Base-by-base conservation (phyloP, 2,113 vertebrate genomes). In the Thunnus maccoyii region DNA sequence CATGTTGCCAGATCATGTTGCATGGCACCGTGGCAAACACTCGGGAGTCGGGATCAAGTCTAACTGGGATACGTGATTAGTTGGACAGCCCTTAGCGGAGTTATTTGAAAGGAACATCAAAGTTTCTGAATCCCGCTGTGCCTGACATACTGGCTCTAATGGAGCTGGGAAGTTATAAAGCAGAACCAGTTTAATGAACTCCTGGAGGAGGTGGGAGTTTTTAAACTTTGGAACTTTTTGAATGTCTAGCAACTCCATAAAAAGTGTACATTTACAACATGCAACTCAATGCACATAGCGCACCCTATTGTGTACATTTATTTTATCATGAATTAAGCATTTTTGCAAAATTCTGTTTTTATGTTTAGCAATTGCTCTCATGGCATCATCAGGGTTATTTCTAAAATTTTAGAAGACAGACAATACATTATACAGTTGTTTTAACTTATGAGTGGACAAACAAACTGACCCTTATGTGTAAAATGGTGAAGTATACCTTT, bases 91-190 rank as follows among this genome's bases (percentile, higher is more conserved):
- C 52, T 27, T 1, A 18, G 70, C 30, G 1, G 51, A 27, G 18
- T 36, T 64, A 15, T 46, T 61, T 65, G 16, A 58, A 66, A 58
- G 41, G 48, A 20, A 46, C 61, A 69, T 80, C 75, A 80, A 75
- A 76, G 76, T 74, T 7, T 81, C 11, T 48, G 52, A 73, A 63
- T 57, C 55, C 55, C 17, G 20, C 71, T 52, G 60, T 30, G 67
- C 14, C 12, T 55, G 27, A 32, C 18, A 55, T 48, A 20, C 15
- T 51, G 73, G 61, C 51, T 44, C 13, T 17, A 20, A 57, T 41
- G n/a, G 15, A 56, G 70, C 41, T 17, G 13, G 15, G 20, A 15
- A 17, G 22, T 67, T 57, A 47, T 15, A 46, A 22, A 72, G 72
- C 65, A 20, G 63, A 66, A 15, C 52, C 18, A 12, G 63, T 68